These are phyloP conservation scores for Drosophila sp. DNA, from an alignment of 1,140 invertebrate genomes.

Conservation along the genomic window DNA sequence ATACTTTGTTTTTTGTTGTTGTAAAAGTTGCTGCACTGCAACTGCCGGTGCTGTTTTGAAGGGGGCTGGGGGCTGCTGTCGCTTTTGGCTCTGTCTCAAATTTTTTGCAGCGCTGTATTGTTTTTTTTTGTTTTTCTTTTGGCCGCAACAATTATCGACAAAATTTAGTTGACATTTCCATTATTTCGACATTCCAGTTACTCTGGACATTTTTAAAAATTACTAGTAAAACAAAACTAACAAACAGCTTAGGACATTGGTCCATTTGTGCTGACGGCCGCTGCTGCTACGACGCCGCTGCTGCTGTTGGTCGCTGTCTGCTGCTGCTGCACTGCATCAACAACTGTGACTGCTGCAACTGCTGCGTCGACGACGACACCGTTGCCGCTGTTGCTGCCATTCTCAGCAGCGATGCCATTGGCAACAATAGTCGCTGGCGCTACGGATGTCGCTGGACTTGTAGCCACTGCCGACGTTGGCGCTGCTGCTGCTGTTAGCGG, in stretches of 20 bases:
- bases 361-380: slow-evolving; percentile 33
- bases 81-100: slow-evolving; percentile 35
- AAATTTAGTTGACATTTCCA: slow-evolving; percentile 63
- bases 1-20: slow-evolving; percentile 24
- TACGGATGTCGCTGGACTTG: slow-evolving; percentile 71
- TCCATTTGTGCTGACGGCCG: slow-evolving; percentile 61
- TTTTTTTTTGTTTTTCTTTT: neutral
- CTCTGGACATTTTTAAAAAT: slow-evolving; percentile 32
- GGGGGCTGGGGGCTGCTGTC: slow-evolving; percentile 27
- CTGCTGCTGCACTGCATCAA: slow-evolving; percentile 37
- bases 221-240: slow-evolving; percentile 51
- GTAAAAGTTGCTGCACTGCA: slow-evolving; percentile 19
- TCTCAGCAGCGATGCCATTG: slow-evolving; percentile 72
- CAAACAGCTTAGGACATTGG: slow-evolving; percentile 77
- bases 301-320: slow-evolving; percentile 37
- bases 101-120: slow-evolving; percentile 7
- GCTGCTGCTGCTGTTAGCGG: slow-evolving; percentile 15
- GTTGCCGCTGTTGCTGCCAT: slow-evolving; percentile 55
- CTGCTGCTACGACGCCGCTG: slow-evolving; percentile 41
- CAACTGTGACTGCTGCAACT: slow-evolving; percentile 36
- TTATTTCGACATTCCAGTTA: slow-evolving; percentile 54
- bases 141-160: slow-evolving; percentile 46
- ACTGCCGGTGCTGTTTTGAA: slow-evolving; percentile 13
- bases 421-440: slow-evolving; percentile 71
- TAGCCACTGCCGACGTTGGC: slow-evolving; percentile 81